phyloP scores from a whole-genome alignment of 2,888 invertebrate genomes.

The Cacoxenus indagator region DNA sequence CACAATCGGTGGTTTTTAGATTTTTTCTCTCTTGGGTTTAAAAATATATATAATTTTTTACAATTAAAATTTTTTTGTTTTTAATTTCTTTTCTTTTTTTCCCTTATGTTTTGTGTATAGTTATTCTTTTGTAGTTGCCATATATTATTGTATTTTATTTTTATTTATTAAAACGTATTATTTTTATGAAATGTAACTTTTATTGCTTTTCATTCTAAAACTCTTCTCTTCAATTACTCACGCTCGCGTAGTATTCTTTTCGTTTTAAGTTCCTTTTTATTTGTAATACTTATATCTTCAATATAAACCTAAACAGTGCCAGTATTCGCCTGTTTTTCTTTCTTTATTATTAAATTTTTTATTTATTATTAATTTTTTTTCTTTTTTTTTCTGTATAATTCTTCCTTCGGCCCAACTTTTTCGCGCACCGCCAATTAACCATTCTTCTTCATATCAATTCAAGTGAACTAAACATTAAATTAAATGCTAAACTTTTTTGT shows the following conservation, averaged over 20 bases:
- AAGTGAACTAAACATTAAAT: slow-evolving; percentile 7
- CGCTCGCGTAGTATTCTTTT: slow-evolving; percentile 10
- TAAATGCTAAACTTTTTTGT: slow-evolving; percentile 26
- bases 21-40: slow-evolving; percentile 45
- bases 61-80: slow-evolving; percentile 27
- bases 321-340: slow-evolving; percentile 9
- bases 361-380: not conserved
- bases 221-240: slow-evolving; percentile 11
- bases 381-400: not conserved
- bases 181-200: slow-evolving; percentile 24
- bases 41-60: slow-evolving; percentile 36
- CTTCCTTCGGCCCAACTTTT: not conserved
- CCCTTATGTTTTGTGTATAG: slow-evolving; percentile 33
- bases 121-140: slow-evolving; percentile 24
- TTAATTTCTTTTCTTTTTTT: slow-evolving; percentile 25
- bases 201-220: slow-evolving; percentile 22
- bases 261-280: slow-evolving; percentile 16
- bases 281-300: slow-evolving; percentile 10
- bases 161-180: slow-evolving; percentile 30
- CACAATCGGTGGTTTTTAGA: slow-evolving; percentile 70
- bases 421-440: not conserved
- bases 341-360: slow-evolving; percentile 4
- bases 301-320: slow-evolving; percentile 4
- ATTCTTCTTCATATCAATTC: not conserved
- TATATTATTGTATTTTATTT: slow-evolving; percentile 38